These are phyloP conservation scores for Polydrusus tereticollis DNA, from an alignment of 2,888 invertebrate genomes.

Conservation along the genomic window DNA sequence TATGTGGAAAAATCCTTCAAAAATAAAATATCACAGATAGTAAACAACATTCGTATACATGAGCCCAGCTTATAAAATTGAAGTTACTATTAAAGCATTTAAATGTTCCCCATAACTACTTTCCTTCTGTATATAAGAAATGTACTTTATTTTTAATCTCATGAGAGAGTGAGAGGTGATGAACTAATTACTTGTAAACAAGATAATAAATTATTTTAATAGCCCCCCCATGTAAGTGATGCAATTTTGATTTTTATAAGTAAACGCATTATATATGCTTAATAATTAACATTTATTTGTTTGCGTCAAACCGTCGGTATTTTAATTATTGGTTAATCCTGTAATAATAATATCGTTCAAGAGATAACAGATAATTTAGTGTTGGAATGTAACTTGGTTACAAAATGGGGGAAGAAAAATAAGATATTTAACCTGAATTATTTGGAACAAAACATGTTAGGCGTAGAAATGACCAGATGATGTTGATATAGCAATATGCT, in stretches of 20 bases:
- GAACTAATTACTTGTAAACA: conserved; percentile 1
- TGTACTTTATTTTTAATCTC: background rate
- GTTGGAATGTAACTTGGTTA: conserved; percentile 2
- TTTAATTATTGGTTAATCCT: conserved; percentile 4
- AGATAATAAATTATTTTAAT: conserved; percentile 11
- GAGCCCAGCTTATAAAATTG: too few relatives aligned
- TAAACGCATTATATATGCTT: background rate
- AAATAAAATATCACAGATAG: too few relatives aligned
- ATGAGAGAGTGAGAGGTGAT: background rate
- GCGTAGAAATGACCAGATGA: too few relatives aligned
- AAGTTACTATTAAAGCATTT: too few relatives aligned
- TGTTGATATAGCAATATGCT: too few relatives aligned
- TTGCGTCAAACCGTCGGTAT: background rate
- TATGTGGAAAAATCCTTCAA: too few relatives aligned
- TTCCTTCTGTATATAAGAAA: background rate
- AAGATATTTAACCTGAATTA: background rate
- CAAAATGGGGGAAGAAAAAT: background rate
- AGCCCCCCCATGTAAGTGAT: conserved; percentile 14
- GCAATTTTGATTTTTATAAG: conserved; percentile 2
- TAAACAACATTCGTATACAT: too few relatives aligned
- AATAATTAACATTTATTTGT: conserved; percentile 2
- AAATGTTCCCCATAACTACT: too few relatives aligned
- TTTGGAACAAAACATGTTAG: background rate
- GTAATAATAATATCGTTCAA: background rate
- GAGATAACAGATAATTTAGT: background rate